These are phyloP conservation scores for Apis florea DNA, from an alignment of 1,140 invertebrate genomes.

Conservation along the genomic window DNA sequence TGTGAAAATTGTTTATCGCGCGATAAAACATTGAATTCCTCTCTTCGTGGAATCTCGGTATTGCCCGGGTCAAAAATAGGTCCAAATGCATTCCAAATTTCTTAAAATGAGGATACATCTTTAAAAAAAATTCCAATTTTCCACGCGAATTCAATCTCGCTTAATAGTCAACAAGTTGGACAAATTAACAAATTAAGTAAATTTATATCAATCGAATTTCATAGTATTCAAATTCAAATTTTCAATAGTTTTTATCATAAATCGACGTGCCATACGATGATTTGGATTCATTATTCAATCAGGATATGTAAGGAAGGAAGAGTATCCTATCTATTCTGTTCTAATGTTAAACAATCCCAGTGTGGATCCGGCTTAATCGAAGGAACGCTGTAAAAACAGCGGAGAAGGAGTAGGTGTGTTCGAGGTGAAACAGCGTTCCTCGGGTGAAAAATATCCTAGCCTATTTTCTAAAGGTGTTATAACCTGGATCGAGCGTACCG, in stretches of 20 bases:
- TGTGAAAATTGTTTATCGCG: slow-evolving; percentile 5
- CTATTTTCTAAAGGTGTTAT: slow-evolving; percentile 5
- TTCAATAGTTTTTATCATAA: too few species aligned
- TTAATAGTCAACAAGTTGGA: too few species aligned
- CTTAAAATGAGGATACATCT: too few species aligned
- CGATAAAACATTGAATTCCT: slow-evolving; percentile 26
- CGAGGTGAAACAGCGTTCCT: slow-evolving; percentile 12
- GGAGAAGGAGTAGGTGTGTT: slow-evolving; percentile 34
- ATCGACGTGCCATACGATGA: too few species aligned
- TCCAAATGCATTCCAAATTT: too few species aligned
- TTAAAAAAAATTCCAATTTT: too few species aligned
- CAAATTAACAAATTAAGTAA: too few species aligned
- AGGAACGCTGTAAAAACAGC: slow-evolving; percentile 14
- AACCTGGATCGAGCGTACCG: slow-evolving; percentile 62
- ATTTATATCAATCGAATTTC: too few species aligned
- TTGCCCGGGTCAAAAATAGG: not conserved
- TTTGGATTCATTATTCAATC: too few species aligned
- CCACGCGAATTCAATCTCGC: too few species aligned
- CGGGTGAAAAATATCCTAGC: slow-evolving; percentile 13
- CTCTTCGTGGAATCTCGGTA: not conserved
- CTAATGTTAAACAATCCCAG: not conserved
- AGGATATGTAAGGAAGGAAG: too few species aligned
- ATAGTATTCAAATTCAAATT: too few species aligned
- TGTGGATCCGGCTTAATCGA: not conserved
- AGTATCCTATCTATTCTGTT: not conserved